phyloP scores from a whole-genome alignment of 2,888 invertebrate species.

The Tuta absoluta region DNA sequence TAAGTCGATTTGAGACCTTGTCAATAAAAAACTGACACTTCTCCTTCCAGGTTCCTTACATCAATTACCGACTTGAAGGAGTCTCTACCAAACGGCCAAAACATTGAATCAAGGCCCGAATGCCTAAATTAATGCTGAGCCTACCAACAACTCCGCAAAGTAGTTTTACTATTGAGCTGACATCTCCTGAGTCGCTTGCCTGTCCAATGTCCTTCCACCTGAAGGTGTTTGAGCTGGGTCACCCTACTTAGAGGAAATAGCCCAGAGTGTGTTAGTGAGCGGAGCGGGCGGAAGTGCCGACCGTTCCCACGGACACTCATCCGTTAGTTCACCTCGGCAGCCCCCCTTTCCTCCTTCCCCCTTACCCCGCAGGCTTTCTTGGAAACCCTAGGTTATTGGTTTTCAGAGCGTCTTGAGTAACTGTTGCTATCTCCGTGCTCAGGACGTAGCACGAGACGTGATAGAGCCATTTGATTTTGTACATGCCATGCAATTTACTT shows the following conservation, averaged over 20 bases:
- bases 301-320: constrained; percentile 80
- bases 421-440: not conserved
- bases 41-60: too few species aligned
- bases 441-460: constrained; percentile 13
- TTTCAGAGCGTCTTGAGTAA: constrained; percentile 23
- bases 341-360: constrained; percentile 39
- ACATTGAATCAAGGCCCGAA: too few species aligned
- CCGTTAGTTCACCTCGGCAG: constrained; percentile 75
- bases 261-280: constrained; percentile 68
- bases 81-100: too few species aligned
- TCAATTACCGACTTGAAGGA: too few species aligned
- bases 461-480: not conserved
- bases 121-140: too few species aligned
- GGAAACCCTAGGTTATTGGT: constrained; percentile 41
- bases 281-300: constrained; percentile 73
- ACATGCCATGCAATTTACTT: not conserved
- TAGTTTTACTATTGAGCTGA: too few species aligned
- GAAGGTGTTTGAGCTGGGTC: constrained; percentile 43
- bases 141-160: too few species aligned
- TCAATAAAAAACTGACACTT: too few species aligned
- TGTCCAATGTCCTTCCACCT: too few species aligned
- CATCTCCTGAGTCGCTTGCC: not conserved
- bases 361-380: constrained; percentile 41
- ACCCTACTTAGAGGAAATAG: constrained; percentile 77
- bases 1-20: too few species aligned